Percentiles rank a stretch among this genome's conserved stretches.
phyloP scores from a whole-genome alignment of 1,140 invertebrate species.

The Drosophila ambigua region DNA sequence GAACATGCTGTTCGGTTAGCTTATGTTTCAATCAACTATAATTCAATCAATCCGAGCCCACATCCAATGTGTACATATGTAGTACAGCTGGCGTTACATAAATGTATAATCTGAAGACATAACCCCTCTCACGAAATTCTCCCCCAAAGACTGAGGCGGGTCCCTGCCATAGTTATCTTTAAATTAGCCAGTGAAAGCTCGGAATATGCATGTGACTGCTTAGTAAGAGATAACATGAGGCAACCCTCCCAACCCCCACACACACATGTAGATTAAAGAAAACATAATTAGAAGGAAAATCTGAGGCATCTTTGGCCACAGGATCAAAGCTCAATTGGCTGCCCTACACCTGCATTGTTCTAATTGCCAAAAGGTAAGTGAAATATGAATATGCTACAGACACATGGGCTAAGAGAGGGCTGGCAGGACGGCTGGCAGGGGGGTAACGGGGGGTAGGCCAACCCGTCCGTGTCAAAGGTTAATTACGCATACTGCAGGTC shows the following conservation, averaged over 20 bases:
- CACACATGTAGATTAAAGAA: constrained; percentile 31
- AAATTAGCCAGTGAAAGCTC: constrained; percentile 20
- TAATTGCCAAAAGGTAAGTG: constrained; percentile 73
- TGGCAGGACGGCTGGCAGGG: not conserved
- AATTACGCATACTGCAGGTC: constrained; percentile 79
- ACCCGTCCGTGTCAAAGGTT: constrained; percentile 72
- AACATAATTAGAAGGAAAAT: constrained; percentile 46
- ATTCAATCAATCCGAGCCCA: too few relatives aligned
- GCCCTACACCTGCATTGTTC: constrained; percentile 57
- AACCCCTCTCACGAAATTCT: not conserved
- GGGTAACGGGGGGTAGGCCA: not conserved
- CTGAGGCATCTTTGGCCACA: constrained; percentile 13
- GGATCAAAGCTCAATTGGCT: constrained; percentile 70
- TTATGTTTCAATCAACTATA: too few relatives aligned
- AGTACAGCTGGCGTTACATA: not conserved
- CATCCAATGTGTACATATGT: not conserved
- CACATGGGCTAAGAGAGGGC: not conserved
- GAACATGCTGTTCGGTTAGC: too few relatives aligned
- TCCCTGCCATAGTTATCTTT: constrained; percentile 28
- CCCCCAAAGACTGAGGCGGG: too few relatives aligned
- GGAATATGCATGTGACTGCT: constrained; percentile 16
- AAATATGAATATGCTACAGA: constrained; percentile 69
- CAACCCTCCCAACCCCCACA: not conserved
- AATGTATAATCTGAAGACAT: constrained; percentile 23
- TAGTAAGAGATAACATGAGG: constrained; percentile 19